Percentiles rank a stretch among this genome's conserved stretches.
Evolutionary conservation across 2,888 invertebrate species (phyloP).

Genomic region (Nymphalis polychloros): DNA sequence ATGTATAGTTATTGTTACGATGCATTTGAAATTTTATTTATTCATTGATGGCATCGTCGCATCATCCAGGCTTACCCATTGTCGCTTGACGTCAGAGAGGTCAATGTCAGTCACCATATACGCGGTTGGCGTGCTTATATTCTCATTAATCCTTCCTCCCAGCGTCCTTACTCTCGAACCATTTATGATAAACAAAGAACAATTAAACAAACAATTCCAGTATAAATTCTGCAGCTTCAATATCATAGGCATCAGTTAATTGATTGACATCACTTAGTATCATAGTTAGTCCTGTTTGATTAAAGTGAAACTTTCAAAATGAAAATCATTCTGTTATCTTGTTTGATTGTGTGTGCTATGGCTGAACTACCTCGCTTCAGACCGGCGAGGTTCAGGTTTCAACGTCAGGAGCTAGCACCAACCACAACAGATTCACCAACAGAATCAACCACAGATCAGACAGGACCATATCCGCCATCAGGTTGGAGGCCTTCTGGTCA

Average conservation of each 20-base stretch:
- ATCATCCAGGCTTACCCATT: constrained; percentile 39
- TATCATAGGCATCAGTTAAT: constrained; percentile 39
- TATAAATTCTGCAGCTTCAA: constrained; percentile 37
- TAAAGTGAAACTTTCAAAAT: constrained; percentile 46
- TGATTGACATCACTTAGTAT: constrained; percentile 41
- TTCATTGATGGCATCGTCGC: neutral
- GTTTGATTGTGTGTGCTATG: constrained; percentile 53
- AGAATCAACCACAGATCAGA: constrained; percentile 61
- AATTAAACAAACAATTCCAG: constrained; percentile 36
- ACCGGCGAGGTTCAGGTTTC: constrained; percentile 72
- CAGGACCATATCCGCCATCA: constrained; percentile 62
- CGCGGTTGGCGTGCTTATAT: constrained; percentile 55
- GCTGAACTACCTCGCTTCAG: constrained; percentile 75
- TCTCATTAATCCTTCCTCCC: constrained; percentile 52
- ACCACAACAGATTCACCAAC: constrained; percentile 68
- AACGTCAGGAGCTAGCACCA: constrained; percentile 72
- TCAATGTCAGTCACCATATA: constrained; percentile 60
- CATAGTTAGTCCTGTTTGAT: constrained; percentile 28
- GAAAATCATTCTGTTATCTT: constrained; percentile 62
- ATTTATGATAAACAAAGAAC: constrained; percentile 46
- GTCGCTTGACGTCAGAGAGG: constrained; percentile 50
- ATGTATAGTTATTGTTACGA: neutral
- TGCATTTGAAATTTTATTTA: neutral
- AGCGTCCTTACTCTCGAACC: constrained; percentile 48
- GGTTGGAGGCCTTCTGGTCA: constrained; percentile 72